Conservation (phyloP, 1,140 invertebrate genomes). For the Meteorus sp. region DNA sequence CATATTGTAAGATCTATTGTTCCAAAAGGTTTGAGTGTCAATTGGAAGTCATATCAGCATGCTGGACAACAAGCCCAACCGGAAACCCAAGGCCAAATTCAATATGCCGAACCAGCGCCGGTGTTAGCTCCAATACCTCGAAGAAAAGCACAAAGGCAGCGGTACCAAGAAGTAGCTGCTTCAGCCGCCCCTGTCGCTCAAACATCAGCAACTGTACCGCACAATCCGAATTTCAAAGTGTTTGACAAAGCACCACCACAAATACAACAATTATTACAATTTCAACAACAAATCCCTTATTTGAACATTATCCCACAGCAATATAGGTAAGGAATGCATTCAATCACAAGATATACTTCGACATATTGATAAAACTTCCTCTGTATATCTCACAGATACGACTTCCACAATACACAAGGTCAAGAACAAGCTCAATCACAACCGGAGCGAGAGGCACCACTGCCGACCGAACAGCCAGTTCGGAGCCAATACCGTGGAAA, state of each 20-base stretch:
- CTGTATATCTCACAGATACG: slow-evolving; percentile 36
- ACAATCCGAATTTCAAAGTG: slow-evolving; percentile 36
- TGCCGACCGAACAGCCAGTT: slow-evolving; percentile 17
- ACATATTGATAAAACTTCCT: background rate
- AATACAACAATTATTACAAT: slow-evolving; percentile 51
- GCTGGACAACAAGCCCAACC: slow-evolving; percentile 30
- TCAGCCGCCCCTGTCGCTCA: slow-evolving; percentile 19
- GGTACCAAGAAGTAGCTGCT: slow-evolving; percentile 22
- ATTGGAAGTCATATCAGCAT: slow-evolving; percentile 49
- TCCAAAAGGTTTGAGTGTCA: slow-evolving; percentile 45
- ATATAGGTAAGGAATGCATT: slow-evolving; percentile 41
- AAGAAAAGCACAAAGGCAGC: slow-evolving; percentile 20
- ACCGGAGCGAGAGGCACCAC: slow-evolving; percentile 9
- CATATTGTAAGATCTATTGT: too few relatives aligned
- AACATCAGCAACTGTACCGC: slow-evolving; percentile 11
- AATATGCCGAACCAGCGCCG: slow-evolving; percentile 25
- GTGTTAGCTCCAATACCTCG: slow-evolving; percentile 24
- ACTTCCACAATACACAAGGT: slow-evolving; percentile 33
- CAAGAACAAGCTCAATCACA: slow-evolving; percentile 23
- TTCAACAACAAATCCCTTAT: slow-evolving; percentile 54
- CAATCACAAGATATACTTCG: background rate
- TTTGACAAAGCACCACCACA: slow-evolving; percentile 46
- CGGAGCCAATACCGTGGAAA: slow-evolving; percentile 26
- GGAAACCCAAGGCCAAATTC: slow-evolving; percentile 29
- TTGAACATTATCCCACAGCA: slow-evolving; percentile 54